Conservation (phyloP, 2,113 vertebrate species). For the Gavialis gangeticus region DNA sequence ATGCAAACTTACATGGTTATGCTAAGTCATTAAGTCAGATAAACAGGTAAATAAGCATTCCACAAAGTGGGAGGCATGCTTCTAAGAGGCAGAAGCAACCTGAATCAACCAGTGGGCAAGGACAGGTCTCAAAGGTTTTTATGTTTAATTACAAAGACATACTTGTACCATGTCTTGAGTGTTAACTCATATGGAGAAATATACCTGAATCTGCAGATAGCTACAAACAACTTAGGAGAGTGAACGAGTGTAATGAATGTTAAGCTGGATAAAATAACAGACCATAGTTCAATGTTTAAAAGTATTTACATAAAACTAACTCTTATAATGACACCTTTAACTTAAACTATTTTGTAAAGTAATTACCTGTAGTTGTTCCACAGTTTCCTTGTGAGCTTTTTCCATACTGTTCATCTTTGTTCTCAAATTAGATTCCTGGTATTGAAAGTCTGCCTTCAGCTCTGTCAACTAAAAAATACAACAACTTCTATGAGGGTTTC, state of each 20-base stretch:
- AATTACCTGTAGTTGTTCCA: slow-evolving; percentile 94
- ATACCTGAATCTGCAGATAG: no score
- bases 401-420: slow-evolving; percentile 99
- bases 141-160: not conserved
- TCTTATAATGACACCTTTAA: not conserved
- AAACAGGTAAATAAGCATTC: not conserved
- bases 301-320: not conserved
- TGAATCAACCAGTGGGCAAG: no score
- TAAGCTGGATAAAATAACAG: no score
- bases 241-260: no score
- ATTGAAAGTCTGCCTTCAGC: slow-evolving; percentile 98
- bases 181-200: not conserved
- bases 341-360: not conserved
- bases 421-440: slow-evolving; percentile 97
- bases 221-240: no score
- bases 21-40: not conserved
- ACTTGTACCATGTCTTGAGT: not conserved
- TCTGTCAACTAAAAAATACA: slow-evolving; percentile 89
- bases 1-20: not conserved
- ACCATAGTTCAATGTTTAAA: no score
- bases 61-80: no score
- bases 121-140: no score
- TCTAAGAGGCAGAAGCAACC: no score
- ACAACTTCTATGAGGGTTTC: not conserved
- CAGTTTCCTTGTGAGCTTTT: slow-evolving; percentile 96